Evolutionary conservation across 1,140 invertebrate species (phyloP), one percentile per base, ranked within the genome.

Genomic region (Phortica variegata): DNA sequence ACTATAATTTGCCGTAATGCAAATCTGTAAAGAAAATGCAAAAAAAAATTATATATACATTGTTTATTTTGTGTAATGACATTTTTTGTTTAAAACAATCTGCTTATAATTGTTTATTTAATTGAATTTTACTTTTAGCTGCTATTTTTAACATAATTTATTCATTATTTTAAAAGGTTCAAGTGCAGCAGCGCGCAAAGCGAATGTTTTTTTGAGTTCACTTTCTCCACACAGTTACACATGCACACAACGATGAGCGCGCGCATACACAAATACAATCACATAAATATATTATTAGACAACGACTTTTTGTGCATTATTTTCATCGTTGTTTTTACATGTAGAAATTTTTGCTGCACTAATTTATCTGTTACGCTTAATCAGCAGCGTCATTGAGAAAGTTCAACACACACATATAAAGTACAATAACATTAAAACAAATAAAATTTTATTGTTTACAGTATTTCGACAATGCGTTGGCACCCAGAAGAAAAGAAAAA

Each of bases 371-470:
- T 34, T 15, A 32, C 34, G 54, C 38, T 55, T 47, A 58, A 56
- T 66, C 52, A 59, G 52, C 61, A 54, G 45, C 54, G 51, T 31
- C 15, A 44, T 26, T 9, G 10, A 20, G 26, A 52, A n/a, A 40
- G n/a, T 34, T 20, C 20, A 20, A 36, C 43, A 33, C 47, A 29
- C 29, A 36, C 13, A 37, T 9, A 20, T 8, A n/a, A 40, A n/a
- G 26, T 12, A 34, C 7, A 46, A 7, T 26, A 26, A n/a, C 10
- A 10, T 34, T 34, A 17, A 21, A 36, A 48, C 40, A 52, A 48
- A 54, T 57, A 62, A 60, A 34, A 10, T 34, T 10, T 34, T 46
- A 63, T 66, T 66, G 63, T 69, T 66, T 66, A 66, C 65, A 68
- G 56, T 66, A 55, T 56, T 4, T n/a, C n/a, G n/a, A n/a, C n/a